Evolutionary conservation across 2,888 invertebrate genomes (phyloP).

Genomic region (Koerneria pararmatus): DNA sequence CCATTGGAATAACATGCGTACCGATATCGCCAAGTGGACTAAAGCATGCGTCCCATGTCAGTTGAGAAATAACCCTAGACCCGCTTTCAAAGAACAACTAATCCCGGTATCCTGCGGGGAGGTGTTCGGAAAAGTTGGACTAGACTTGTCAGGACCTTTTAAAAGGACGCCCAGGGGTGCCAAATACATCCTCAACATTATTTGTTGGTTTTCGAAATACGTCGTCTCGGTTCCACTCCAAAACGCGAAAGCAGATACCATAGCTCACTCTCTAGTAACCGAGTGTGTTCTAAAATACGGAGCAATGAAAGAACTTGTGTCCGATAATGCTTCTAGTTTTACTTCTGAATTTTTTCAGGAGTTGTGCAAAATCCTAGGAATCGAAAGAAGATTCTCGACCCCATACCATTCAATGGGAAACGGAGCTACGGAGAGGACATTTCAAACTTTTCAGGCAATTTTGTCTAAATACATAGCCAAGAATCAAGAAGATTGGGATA

Average conservation of each 20-base stretch:
- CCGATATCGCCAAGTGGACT: background rate
- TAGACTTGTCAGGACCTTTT: conserved; percentile 16
- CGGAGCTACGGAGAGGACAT: conserved; percentile 40
- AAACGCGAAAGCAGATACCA: conserved; percentile 49
- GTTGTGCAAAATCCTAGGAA: conserved; percentile 1
- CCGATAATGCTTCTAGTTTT: background rate
- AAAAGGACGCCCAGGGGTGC: conserved; percentile 23
- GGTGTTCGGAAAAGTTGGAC: background rate
- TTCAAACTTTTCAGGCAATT: conserved; percentile 29
- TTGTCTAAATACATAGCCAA: conserved; percentile 23
- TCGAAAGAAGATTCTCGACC: conserved; percentile 27
- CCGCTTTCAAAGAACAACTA: background rate
- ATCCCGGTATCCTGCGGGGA: background rate
- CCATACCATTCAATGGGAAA: conserved; percentile 35
- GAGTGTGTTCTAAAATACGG: background rate
- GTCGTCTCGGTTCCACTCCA: conserved; percentile 47
- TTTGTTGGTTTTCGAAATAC: conserved; percentile 25
- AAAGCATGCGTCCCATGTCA: background rate
- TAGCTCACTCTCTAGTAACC: conserved; percentile 43
- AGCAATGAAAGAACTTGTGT: background rate
- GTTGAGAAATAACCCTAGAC: background rate
- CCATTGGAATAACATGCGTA: background rate
- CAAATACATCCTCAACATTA: conserved; percentile 24
- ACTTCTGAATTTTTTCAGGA: background rate
- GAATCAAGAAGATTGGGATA: conserved; percentile 24